Evolutionary conservation across 2,797 vertebrate genomes (phyloP), one percentile per base, ranked within the genome.

Genomic region (Anabacerthia variegaticeps): DNA sequence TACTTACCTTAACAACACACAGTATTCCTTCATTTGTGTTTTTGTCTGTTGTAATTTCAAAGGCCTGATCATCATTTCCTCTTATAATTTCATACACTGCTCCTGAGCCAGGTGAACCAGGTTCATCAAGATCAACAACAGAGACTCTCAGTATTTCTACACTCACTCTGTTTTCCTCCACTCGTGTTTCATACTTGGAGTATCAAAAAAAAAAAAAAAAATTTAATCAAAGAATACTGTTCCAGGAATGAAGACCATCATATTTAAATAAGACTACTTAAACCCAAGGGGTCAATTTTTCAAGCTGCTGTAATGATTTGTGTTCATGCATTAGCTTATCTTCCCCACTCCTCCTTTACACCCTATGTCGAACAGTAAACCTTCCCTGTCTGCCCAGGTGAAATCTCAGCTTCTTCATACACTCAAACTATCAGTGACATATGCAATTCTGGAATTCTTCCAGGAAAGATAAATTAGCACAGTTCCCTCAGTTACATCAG

Each of bases 11-110:
- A 27, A 97, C 34, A 58, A 98, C 95, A 88, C 98, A 98, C 28
- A 99, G 88, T 61, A 99, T 94, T 21, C 98, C 99, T 23, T 98
- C 98, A 8, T 99, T 99, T 41, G 98, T 99, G 32, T 97, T 95
- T 56, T 97, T 97, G 88, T 99, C 99, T 8, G 97, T 98, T 7
- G 97, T 98, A 14, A 99, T 98, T 97, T 98, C 98, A 96, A 99
- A 99, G 89, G 98, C 90, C 28, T 95, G 98, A 7, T 98, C 97
- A 59, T 99, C 98, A 55, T 99, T 99, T 93, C 99, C 99, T 78
- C 98, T 97, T 26, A 95, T 97, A 88, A 99, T 99, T 67, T 91
- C 79, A 75, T 98, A 99, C 17, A 98, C 96, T 12, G 98, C 97
- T 56, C 89, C 93, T 73, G 98, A 99, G 94, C 98, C 98, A 48